These are phyloP conservation scores for Selene dorsalis DNA, from an alignment of 2,797 vertebrate species.

Conservation along the genomic window DNA sequence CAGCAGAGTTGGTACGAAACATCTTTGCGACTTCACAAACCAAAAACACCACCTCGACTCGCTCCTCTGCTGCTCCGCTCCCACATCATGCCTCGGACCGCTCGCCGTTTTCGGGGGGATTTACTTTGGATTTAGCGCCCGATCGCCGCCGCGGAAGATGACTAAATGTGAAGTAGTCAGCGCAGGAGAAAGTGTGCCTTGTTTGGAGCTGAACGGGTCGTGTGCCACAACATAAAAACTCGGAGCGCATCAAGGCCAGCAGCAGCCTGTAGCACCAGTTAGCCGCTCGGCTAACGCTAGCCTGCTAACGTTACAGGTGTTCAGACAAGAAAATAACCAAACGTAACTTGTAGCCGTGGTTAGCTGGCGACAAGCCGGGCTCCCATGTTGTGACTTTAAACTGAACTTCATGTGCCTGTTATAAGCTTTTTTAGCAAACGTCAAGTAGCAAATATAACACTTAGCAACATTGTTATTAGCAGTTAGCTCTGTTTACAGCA, in stretches of 20 bases:
- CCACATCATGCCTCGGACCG: constrained; percentile 63
- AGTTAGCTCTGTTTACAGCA: constrained; percentile 77
- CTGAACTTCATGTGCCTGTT: constrained; percentile 63
- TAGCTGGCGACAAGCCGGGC: constrained; percentile 40
- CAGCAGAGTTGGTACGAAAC: constrained; percentile 74
- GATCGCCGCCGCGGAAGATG: constrained; percentile 74
- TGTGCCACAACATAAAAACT: constrained; percentile 77
- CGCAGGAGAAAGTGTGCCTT: constrained; percentile 82
- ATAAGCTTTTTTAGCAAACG: constrained; percentile 33
- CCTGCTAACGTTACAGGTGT: constrained; percentile 75
- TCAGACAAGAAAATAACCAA: constrained; percentile 56
- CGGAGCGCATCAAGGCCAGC: constrained; percentile 80
- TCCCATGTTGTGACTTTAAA: constrained; percentile 37
- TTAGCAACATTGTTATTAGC: constrained; percentile 80
- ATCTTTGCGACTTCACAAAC: constrained; percentile 75
- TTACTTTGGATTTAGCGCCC: constrained; percentile 54
- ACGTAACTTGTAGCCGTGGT: constrained; percentile 52
- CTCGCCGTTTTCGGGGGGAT: constrained; percentile 36
- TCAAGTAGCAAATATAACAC: constrained; percentile 57
- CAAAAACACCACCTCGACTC: constrained; percentile 61
- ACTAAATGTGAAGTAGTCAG: constrained; percentile 58
- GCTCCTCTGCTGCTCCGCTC: constrained; percentile 53
- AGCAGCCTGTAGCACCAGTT: constrained; percentile 76
- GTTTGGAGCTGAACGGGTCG: constrained; percentile 78
- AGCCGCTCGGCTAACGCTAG: constrained; percentile 68